Evolutionary conservation across 2,888 invertebrate genomes (phyloP).

Genomic region (Scelioninae gen. 1): DNA sequence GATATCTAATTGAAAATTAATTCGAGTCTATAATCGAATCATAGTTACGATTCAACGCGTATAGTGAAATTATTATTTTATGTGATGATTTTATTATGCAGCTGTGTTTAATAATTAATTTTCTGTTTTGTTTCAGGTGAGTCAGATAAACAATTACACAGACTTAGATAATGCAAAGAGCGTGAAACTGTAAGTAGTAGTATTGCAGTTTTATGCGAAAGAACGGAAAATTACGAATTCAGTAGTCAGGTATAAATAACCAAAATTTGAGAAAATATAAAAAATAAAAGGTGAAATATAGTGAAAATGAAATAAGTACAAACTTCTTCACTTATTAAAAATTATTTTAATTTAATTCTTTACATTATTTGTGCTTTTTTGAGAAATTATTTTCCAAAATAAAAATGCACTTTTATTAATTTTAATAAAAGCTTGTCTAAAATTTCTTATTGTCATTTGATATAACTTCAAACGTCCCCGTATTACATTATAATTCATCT

Average conservation of each 20-base stretch:
- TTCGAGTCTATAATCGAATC: conserved; percentile 30
- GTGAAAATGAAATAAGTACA: too few relatives aligned
- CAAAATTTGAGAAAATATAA: too few relatives aligned
- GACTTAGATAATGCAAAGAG: not conserved
- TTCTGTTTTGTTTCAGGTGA: conserved; percentile 58
- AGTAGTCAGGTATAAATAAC: too few relatives aligned
- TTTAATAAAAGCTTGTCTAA: conserved; percentile 24
- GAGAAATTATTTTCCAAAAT: too few relatives aligned
- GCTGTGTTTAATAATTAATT: not conserved
- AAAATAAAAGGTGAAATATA: too few relatives aligned
- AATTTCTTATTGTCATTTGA: conserved; percentile 50
- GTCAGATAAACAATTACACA: conserved; percentile 25
- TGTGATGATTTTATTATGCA: conserved; percentile 14
- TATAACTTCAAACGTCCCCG: conserved; percentile 33
- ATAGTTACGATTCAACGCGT: conserved; percentile 24
- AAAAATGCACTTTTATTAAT: conserved; percentile 33
- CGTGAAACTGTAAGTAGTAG: conserved; percentile 13
- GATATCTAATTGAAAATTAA: conserved; percentile 46
- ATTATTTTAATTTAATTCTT: too few relatives aligned
- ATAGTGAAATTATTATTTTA: conserved; percentile 17
- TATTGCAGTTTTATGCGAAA: not conserved
- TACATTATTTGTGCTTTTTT: too few relatives aligned
- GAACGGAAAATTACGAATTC: too few relatives aligned
- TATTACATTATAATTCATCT: conserved; percentile 59
- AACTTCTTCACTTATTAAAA: too few relatives aligned